Base-by-base conservation (phyloP, 2,888 invertebrate species). In the Dolomedes plantarius region DNA sequence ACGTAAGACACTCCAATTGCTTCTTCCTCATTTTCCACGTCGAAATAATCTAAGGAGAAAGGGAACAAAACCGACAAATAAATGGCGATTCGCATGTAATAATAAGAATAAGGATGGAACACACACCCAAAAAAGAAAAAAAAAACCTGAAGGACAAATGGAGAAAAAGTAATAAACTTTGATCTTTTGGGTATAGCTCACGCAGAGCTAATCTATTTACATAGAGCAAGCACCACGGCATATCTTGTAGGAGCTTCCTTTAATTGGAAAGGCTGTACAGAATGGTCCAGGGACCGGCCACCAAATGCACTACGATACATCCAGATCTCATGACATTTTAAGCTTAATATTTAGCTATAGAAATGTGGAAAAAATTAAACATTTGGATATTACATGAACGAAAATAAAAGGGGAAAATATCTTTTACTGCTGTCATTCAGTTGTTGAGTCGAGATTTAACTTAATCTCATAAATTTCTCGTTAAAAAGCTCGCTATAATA, bases 161-260 rank as follows among this genome's bases (percentile, higher is more conserved):
- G 74, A 6, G 73, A 74, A 79, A 81, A 81, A 65, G 80, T 74
- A 81, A 81, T 81, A 81, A 81, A 74, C 80, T 19, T 74, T 81
- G 80, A 74, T 81, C 68, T 74, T 56, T 81, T 9, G n/a, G 65
- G 67, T 67, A 73, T 81, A 68, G 39, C 50, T 50, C 67, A 31
- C 56, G 50, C 74, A 68, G 68, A 56, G 68, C 67, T 81, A 81
- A 81, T 81, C 74, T 81, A 81, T 81, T 81, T 81, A 74, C 74
- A 81, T 74, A 62, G 67, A 74, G 68, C 56, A 64, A 56, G 71
- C 72, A 64, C 41, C 71, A 46, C 67, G 32, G 19, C 74, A 74
- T 74, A 68, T 50, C 80, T 68, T 81, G 74, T 68, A 74, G 80
- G 64, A 73, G 73, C 74, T 81, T 74, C 65, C n/a, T 31, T 56